These are phyloP conservation scores for Scolopax rusticola DNA, from an alignment of 2,797 vertebrate genomes.

Conservation along the genomic window DNA sequence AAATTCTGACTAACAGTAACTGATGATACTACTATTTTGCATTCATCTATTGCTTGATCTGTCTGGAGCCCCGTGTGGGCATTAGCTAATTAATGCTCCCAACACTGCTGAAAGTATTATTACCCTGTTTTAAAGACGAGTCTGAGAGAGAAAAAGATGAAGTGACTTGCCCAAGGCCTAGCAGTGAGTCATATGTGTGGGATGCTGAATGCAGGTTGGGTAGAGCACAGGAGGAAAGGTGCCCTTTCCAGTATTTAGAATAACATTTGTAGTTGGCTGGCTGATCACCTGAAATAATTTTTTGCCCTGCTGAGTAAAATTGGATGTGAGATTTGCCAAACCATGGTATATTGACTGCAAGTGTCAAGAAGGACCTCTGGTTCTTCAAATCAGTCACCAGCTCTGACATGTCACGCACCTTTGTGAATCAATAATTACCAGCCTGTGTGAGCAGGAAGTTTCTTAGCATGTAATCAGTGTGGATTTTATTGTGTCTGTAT, in stretches of 20 bases:
- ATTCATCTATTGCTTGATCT: conserved; percentile 33
- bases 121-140: conserved; percentile 32
- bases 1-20: conserved; percentile 69
- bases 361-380: background rate
- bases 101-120: conserved; percentile 38
- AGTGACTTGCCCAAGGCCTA: conserved; percentile 45
- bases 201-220: conserved; percentile 42
- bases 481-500: background rate
- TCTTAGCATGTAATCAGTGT: background rate
- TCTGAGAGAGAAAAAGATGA: conserved; percentile 45
- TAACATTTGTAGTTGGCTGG: conserved; percentile 12
- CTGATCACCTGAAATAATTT: background rate
- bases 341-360: background rate
- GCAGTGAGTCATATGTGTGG: conserved; percentile 54
- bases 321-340: conserved; percentile 10
- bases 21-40: conserved; percentile 39
- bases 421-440: background rate
- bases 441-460: background rate
- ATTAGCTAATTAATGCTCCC: conserved; percentile 61
- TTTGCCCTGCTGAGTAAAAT: background rate
- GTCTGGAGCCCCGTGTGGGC: conserved; percentile 52
- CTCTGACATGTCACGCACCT: background rate
- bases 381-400: background rate
- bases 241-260: conserved; percentile 22
- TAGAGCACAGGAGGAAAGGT: conserved; percentile 16